Evolutionary conservation across 2,888 invertebrate species (phyloP), one percentile per base, ranked within the genome.

Genomic region (Tetranychus truncatus): DNA sequence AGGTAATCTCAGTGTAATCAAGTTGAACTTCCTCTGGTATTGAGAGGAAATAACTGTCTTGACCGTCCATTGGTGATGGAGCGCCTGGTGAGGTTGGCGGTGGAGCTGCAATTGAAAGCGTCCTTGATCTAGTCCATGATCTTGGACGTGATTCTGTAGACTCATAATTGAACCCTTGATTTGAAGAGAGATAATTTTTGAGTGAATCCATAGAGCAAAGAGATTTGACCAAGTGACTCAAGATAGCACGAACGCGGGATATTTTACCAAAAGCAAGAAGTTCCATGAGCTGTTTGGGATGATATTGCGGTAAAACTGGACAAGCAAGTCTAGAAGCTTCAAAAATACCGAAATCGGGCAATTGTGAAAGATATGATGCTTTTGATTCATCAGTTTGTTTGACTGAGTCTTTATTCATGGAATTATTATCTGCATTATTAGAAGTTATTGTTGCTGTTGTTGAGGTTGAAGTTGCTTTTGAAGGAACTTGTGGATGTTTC

Each of bases 211-310:
- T 77, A n/a, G 80, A 80, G 76, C 77, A 77, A 21, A 86, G 80
- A 79, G 85, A 92, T 83, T 93, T 89, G 46, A 97, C 94, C 75
- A 99, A 86, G 86, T 99, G 97, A 0, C 94, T 91, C 71, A 99
- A 86, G 78, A 99, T 99, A 0, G 97, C 97, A 82, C 97, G 96
- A 0, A 99, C 99, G 89, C 97, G 92, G 81, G 93, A 87, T 79
- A 95, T 95, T 84, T 95, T 96, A 4, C 99, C 99, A 75, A 95
- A 96, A 84, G 97, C 97, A 45, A 99, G 86, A 66, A 99, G 84
- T 81, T 99, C 99, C 91, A 99, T 96, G 65, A 99, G 85, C 81
- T 97, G 97, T 81, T 96, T 96, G 0, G 99, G 99, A 84, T 99
- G 99, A 82, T 99, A 99, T 81, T 99, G 99, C 0, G 99, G 99